Conservation (phyloP, 2,113 vertebrate species). For the Elgaria multicarinata region DNA sequence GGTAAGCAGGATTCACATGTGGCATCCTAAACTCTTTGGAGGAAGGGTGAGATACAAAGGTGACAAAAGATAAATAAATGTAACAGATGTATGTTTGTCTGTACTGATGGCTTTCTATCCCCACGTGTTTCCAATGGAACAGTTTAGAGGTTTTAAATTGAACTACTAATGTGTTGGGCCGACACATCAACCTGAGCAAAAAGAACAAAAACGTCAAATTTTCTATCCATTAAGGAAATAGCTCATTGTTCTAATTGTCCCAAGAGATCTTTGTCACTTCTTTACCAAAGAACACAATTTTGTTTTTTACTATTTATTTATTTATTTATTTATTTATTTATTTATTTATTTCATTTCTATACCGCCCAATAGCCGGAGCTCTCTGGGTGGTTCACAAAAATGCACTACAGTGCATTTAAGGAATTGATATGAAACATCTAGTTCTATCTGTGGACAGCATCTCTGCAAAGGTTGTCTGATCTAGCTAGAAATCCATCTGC, state of each 20-base stretch:
- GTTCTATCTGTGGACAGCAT: constrained; percentile 36
- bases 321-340: too few relatives aligned
- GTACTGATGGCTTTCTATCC: background rate
- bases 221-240: background rate
- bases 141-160: constrained; percentile 9
- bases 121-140: constrained; percentile 22
- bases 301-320: too few relatives aligned
- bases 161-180: background rate
- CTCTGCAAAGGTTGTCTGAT: constrained; percentile 47
- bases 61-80: background rate
- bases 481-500: constrained; percentile 64
- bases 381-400: too few relatives aligned
- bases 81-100: background rate
- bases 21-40: background rate
- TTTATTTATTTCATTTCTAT: too few relatives aligned
- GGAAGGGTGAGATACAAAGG: background rate
- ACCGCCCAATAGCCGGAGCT: too few relatives aligned
- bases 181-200: background rate
- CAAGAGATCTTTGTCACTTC: background rate
- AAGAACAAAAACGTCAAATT: accelerated
- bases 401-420: background rate
- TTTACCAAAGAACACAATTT: constrained; percentile 28
- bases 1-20: background rate
- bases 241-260: background rate
- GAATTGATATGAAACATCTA: background rate